These are phyloP conservation scores for Cephus rjabovi DNA, from an alignment of 2,888 invertebrate species.

Conservation along the genomic window DNA sequence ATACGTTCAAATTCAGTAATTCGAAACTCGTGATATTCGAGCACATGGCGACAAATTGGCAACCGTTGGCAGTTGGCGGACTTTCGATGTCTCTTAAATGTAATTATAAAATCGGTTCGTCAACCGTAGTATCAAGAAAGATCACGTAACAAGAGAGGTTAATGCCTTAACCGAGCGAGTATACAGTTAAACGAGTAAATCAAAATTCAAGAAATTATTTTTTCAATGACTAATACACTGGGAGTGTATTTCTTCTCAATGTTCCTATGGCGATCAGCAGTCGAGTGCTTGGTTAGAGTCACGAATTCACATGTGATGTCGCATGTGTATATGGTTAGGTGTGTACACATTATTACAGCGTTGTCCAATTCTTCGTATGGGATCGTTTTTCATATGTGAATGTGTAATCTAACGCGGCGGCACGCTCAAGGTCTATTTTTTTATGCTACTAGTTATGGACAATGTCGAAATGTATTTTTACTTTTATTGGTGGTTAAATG, in stretches of 20 bases:
- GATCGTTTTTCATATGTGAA: no score
- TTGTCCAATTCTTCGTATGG: not conserved
- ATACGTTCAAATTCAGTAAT: not conserved
- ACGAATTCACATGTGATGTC: not conserved
- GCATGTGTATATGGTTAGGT: not conserved
- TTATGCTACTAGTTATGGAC: no score
- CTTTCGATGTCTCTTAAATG: not conserved
- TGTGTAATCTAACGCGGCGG: no score
- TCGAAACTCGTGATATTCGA: not conserved
- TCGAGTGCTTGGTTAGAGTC: not conserved
- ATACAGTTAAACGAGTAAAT: not conserved
- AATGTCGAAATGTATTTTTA: no score
- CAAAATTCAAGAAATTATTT: not conserved
- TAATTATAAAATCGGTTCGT: not conserved
- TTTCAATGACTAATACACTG: no score
- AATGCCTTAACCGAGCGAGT: not conserved
- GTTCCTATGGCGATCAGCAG: not conserved
- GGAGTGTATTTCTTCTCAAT: no score
- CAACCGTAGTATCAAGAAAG: not conserved
- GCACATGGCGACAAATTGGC: not conserved
- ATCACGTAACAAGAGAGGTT: not conserved
- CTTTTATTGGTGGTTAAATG: no score
- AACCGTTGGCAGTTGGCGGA: not conserved
- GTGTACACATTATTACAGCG: not conserved
- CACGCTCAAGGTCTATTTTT: no score